Conservation (phyloP, 2,113 vertebrate species). For the Coregonus clupeaformis region DNA sequence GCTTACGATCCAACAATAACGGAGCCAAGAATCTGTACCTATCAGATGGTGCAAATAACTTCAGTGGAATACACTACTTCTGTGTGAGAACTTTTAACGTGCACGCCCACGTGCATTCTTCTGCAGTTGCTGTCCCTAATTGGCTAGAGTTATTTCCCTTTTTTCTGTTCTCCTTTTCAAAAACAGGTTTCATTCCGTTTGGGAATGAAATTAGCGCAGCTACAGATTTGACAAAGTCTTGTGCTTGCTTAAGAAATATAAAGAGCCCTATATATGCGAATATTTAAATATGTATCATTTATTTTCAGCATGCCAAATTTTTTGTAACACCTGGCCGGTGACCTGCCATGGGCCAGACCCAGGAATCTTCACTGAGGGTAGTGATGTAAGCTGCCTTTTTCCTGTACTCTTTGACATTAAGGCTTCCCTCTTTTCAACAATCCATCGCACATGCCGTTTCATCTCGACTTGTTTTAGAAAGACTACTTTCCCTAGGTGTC, state of each 20-base stretch:
- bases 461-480: background rate
- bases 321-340: constrained; percentile 32
- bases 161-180: background rate
- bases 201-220: constrained; percentile 49
- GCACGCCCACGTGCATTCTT: background rate
- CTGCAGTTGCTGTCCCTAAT: constrained; percentile 30
- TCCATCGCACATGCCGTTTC: background rate
- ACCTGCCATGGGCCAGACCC: constrained; percentile 27
- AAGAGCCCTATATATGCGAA: constrained; percentile 40
- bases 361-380: constrained; percentile 27
- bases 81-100: no score
- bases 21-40: constrained; percentile 46
- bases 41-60: constrained; percentile 17
- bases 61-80: no score
- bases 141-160: constrained; percentile 17
- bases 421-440: constrained; percentile 28
- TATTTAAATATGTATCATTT: constrained; percentile 48
- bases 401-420: constrained; percentile 30
- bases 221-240: constrained; percentile 51
- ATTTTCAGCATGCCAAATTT: constrained; percentile 45
- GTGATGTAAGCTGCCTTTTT: constrained; percentile 45
- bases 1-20: constrained; percentile 24
- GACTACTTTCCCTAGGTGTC: no score
- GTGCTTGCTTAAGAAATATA: constrained; percentile 48
- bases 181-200: constrained; percentile 41